phyloP scores from a whole-genome alignment of 2,113 vertebrate genomes.

The Rhineura floridana region DNA sequence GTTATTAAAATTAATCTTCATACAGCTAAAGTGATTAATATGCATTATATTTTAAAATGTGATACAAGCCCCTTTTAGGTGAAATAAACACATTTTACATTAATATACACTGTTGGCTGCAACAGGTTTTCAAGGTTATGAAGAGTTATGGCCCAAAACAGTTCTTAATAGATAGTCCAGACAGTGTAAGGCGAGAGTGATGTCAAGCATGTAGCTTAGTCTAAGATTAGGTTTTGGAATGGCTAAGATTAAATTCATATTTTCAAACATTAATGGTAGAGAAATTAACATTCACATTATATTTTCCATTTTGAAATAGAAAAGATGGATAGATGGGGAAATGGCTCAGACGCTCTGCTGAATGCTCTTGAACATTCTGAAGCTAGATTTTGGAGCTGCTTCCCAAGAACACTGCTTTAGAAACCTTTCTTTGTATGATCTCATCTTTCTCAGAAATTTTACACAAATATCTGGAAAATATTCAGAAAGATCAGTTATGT shows the following conservation, averaged over 20 bases:
- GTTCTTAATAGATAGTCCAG: slow-evolving; percentile 16
- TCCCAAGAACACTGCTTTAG: not conserved
- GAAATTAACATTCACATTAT: not conserved
- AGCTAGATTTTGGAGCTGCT: slow-evolving; percentile 11
- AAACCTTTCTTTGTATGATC: slow-evolving; percentile 17
- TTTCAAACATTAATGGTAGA: not conserved
- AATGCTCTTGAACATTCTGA: not conserved
- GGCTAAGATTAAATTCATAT: not conserved
- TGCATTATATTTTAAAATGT: slow-evolving; percentile 2
- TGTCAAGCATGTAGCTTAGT: not conserved
- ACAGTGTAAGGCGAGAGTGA: slow-evolving; percentile 13
- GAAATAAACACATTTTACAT: slow-evolving; percentile 21
- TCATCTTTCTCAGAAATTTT: slow-evolving; percentile 27
- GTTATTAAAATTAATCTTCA: not conserved
- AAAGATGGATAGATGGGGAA: not conserved
- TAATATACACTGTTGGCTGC: not conserved
- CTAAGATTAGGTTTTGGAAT: slow-evolving; percentile 6
- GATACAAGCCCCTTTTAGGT: not conserved
- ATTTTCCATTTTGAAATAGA: not conserved
- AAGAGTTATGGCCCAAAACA: slow-evolving; percentile 13
- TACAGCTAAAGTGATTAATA: not conserved
- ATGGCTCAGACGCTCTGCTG: not conserved
- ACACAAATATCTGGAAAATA: slow-evolving; percentile 23
- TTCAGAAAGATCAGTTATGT: slow-evolving; percentile 21
- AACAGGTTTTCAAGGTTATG: not conserved